Conservation (phyloP, 2,113 vertebrate genomes). For the Eleginops maclovinus region DNA sequence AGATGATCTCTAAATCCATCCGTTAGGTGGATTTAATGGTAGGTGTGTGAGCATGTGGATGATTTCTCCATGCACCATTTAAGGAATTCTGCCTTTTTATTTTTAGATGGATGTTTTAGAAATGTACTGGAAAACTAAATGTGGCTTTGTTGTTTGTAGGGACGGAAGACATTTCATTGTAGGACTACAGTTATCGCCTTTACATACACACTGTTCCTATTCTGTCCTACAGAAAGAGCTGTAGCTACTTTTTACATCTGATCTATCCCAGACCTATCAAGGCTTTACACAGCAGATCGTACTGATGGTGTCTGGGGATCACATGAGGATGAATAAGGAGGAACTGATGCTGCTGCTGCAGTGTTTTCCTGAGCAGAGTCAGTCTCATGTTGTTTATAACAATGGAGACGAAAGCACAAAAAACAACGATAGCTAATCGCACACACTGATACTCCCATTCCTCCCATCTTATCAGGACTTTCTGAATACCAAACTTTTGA, state of each 20-base stretch:
- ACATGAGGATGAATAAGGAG: not conserved
- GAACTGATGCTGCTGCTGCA: not conserved
- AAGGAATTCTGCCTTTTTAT: not conserved
- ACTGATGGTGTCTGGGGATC: not conserved
- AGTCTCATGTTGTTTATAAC: not conserved
- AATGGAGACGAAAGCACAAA: not conserved
- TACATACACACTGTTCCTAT: not conserved
- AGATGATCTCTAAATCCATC: not conserved
- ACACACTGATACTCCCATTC: not conserved
- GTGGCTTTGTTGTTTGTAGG: not conserved
- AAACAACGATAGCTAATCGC: not conserved
- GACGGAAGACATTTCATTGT: too few relatives aligned
- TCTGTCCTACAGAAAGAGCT: not conserved
- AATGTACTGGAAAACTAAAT: not conserved
- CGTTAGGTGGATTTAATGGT: too few relatives aligned
- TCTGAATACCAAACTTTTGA: conserved; percentile 1
- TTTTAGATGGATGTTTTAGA: not conserved
- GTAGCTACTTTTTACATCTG: not conserved
- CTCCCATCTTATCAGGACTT: conserved; percentile 1
- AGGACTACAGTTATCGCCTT: too few relatives aligned
- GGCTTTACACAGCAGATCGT: not conserved
- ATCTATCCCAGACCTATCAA: not conserved
- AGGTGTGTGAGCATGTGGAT: not conserved
- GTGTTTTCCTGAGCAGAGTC: not conserved
- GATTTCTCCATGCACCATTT: not conserved